A percentile compares a stretch with the other conserved stretches of the same genome.
Conservation (phyloP, 2,797 vertebrate species). For the Perodicticus potto region DNA sequence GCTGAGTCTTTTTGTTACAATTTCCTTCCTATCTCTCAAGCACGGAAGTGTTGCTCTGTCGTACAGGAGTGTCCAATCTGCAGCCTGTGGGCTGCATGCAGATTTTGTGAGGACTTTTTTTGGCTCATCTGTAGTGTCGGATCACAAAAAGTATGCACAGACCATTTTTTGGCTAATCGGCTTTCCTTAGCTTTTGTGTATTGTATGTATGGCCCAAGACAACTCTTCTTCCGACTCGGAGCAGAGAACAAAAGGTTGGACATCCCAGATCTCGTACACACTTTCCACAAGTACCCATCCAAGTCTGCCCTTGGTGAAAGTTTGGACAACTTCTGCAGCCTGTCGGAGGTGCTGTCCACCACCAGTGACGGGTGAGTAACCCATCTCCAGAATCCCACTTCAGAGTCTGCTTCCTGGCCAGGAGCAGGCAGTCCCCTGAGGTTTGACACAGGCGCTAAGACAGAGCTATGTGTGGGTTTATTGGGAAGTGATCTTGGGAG, state of each 20-base stretch:
- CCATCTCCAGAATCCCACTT: background rate
- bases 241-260: no score
- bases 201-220: no score
- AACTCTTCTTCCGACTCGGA: no score
- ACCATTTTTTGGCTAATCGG: no score
- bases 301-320: background rate
- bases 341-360: background rate
- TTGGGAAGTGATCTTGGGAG: background rate
- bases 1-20: background rate
- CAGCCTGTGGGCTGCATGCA: no score
- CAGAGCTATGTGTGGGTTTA: background rate
- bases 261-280: no score
- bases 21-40: background rate
- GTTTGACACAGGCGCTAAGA: background rate
- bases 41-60: background rate
- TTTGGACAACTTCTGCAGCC: background rate
- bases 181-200: no score
- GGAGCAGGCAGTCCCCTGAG: background rate
- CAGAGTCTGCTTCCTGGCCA: background rate
- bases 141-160: no score
- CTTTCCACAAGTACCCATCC: background rate
- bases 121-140: no score
- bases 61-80: no score
- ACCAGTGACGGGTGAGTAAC: background rate
- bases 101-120: no score